Percentiles rank a stretch among this genome's conserved stretches.
phyloP scores from a whole-genome alignment of 1,140 invertebrate species.

The Lepidurus packardi region DNA sequence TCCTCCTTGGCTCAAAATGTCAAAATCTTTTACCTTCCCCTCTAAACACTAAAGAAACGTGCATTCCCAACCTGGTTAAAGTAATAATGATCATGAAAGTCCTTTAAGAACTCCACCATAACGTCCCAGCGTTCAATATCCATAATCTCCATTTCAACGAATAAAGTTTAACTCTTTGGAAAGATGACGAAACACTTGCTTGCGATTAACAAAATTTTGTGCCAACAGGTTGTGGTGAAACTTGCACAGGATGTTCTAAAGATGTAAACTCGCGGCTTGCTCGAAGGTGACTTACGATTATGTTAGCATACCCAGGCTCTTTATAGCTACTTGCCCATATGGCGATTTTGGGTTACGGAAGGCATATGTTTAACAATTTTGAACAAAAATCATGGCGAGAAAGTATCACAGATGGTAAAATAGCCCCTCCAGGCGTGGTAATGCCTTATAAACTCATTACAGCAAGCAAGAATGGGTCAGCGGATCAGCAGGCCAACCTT shows the following conservation, averaged over 20 bases:
- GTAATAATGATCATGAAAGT: slow-evolving; percentile 37
- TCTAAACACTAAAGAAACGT: neutral
- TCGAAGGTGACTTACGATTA: neutral
- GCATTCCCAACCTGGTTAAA: slow-evolving; percentile 36
- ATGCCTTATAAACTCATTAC: too few species aligned
- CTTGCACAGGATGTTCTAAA: too few species aligned
- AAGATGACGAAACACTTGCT: neutral
- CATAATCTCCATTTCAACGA: slow-evolving; percentile 35
- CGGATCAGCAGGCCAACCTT: neutral
- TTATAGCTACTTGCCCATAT: neutral
- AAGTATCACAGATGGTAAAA: too few species aligned
- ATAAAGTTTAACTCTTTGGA: neutral
- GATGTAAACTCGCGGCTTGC: neutral
- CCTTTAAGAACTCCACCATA: slow-evolving; percentile 36
- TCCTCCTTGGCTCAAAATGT: neutral
- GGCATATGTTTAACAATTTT: neutral
- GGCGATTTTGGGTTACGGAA: neutral
- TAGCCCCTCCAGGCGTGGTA: too few species aligned
- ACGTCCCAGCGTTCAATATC: slow-evolving; percentile 37
- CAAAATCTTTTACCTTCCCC: neutral
- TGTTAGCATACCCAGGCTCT: neutral
- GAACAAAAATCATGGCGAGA: neutral
- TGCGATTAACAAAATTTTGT: too few species aligned
- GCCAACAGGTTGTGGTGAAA: too few species aligned
- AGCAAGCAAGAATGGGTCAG: neutral